Evolutionary conservation across 1,140 invertebrate species (phyloP), one percentile per base, ranked within the genome.

Genomic region (Littorina saxatilis): DNA sequence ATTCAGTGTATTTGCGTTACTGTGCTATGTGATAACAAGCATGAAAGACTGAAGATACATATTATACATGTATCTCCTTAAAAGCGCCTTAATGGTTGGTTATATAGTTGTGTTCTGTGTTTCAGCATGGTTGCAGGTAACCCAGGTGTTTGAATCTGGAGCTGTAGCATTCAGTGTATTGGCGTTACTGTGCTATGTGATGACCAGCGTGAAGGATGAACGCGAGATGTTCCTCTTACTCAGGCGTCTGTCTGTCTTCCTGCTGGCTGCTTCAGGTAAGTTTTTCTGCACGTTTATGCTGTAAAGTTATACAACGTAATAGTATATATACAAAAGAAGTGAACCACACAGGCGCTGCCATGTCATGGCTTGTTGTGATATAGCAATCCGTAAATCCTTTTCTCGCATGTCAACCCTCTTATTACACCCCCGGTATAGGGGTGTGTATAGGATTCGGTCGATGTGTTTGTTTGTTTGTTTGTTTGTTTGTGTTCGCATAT

Each of bases 71-170:
- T 20, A 9, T 50, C 20, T 50, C 20, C 47, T 9, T 11, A 9
- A 50, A 20, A 50, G 9, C 9, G 47, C 9, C 47, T 50, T 11
- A 9, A 50, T 9, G 9, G 20, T 50, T 50, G 47, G 9, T 20
- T 50, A 50, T 50, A 9, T 11, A 20, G 9, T 50, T 50, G 9
- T 50, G 47, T 11, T 50, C 20, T 72, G 20, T 52, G 32, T 72
- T 80, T 23, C 79, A 80, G 79, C 79, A 23, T 80, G 79, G 79
- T 50, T 80, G 52, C 79, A 73, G 37, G 79, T 80, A 17, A 80
- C 79, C 7, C 79, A 80, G 47, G 79, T 80, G 63, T 80, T 80
- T 1, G 79, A 80, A 47, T 68, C 35, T 39, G 79, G 29, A 7
- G 79, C 63, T 15, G 79, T 72, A n/a, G 63, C 32, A 4, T 80